Evolutionary conservation across 1,140 invertebrate species (phyloP), one percentile per base, ranked within the genome.

Genomic region (Centruroides sculpturatus): DNA sequence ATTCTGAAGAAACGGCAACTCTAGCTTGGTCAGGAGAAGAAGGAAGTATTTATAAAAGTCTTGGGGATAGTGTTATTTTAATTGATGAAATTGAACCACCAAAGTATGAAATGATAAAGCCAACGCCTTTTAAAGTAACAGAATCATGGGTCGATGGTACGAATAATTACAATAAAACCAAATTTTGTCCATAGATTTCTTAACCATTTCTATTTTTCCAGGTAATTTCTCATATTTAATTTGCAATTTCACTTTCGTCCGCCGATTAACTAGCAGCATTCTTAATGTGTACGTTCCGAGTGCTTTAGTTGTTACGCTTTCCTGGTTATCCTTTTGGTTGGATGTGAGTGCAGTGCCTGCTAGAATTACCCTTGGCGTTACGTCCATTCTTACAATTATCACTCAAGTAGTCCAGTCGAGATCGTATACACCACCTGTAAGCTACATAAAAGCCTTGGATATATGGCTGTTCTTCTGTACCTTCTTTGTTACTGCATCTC

Each of bases 271-370:
- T 12, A 50, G 55, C 47, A 62, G 59, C 35, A 10, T 68, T 3
- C 36, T 68, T 0, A 68, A 65, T 35, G 59, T 65, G 1, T 68
- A 67, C 47, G 58, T 68, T 52, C 67, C 67, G n/a, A 68, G 63
- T 23, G 55, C 56, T 5, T 48, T 68, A 51, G 59, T 67, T 0
- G 67, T 68, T 4, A 57, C 57, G 9, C 57, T 67, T 3, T 67
- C 66, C 0, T 68, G 66, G 68, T 69, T 74, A 23, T 72, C 72
- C 36, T 74, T 74, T 61, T 74, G 74, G 74, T 54, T 76, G 8
- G 73, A 75, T 58, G 71, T 74, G 35, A 68, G 71, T 36, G 67
- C 70, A 10, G 73, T 71, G 0, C 74, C 73, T 3, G 73, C 74
- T 5, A 55, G 73, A 41, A 71, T 74, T 12, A 70, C 71, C 2